A percentile compares a stretch with the other conserved stretches of the same genome.
Evolutionary conservation across 1,140 invertebrate species (phyloP).

Genomic region (Philaenus spumarius): DNA sequence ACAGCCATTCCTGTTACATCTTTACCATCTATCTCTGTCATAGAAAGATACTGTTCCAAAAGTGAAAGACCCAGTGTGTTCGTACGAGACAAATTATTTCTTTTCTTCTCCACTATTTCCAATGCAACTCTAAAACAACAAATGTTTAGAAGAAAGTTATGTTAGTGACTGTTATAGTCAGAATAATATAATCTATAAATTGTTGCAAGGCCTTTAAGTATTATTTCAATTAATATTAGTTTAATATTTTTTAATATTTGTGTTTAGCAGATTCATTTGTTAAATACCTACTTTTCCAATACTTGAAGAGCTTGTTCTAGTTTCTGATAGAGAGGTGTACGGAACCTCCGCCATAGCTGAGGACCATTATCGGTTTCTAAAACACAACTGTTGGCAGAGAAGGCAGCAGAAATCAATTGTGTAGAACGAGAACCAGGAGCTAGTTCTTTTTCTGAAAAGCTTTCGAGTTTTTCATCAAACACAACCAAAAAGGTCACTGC

Average conservation of each 20-base stretch:
- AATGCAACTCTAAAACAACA: no score
- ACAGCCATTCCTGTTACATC: constrained; percentile 76
- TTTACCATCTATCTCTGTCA: constrained; percentile 58
- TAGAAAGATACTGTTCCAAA: constrained; percentile 57
- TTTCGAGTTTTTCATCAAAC: constrained; percentile 57
- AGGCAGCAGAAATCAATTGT: constrained; percentile 62
- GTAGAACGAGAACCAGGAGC: constrained; percentile 51
- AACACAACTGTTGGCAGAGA: constrained; percentile 60
- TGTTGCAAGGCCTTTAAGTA: no score
- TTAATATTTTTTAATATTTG: no score
- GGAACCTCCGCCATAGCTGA: constrained; percentile 59
- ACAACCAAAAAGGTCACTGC: constrained; percentile 61
- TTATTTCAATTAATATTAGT: no score
- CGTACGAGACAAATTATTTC: no score
- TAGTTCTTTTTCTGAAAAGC: constrained; percentile 54
- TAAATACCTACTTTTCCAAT: constrained; percentile 59
- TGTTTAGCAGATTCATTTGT: no score
- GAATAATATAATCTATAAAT: no score
- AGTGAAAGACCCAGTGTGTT: constrained; percentile 40
- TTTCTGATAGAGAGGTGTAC: constrained; percentile 66
- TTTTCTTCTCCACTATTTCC: background rate
- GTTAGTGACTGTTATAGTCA: no score
- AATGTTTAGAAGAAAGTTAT: no score
- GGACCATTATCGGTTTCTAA: constrained; percentile 69
- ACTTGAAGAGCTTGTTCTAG: constrained; percentile 58